These are phyloP conservation scores for Gymnocheta viridis DNA, from an alignment of 2,888 invertebrate genomes.

Conservation along the genomic window DNA sequence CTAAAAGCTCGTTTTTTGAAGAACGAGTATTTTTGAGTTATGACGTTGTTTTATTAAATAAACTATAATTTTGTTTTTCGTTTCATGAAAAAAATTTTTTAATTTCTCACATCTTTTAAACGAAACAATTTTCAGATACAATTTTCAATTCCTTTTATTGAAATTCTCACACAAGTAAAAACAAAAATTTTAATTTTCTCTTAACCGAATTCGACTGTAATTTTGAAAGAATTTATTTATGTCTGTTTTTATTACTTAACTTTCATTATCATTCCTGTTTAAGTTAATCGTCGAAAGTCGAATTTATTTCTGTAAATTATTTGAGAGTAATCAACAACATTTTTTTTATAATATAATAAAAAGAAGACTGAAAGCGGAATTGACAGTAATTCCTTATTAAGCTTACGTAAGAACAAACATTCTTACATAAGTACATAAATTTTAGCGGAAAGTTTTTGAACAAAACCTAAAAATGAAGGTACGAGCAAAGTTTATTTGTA, in stretches of 20 bases:
- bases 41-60: too few relatives aligned
- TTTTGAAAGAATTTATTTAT: too few relatives aligned
- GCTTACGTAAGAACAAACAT: background rate
- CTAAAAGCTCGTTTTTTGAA: too few relatives aligned
- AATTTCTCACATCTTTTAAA: too few relatives aligned
- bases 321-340: background rate
- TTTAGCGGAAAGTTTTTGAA: background rate
- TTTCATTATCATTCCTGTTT: background rate
- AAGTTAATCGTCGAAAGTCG: background rate
- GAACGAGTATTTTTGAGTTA: too few relatives aligned
- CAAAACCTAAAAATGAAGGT: conserved; percentile 30
- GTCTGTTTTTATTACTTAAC: background rate
- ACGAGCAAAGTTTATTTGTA: background rate
- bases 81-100: too few relatives aligned
- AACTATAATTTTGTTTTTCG: too few relatives aligned
- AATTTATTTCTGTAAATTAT: conserved; percentile 9
- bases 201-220: too few relatives aligned
- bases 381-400: background rate
- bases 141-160: too few relatives aligned
- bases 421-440: background rate
- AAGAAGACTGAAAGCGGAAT: background rate
- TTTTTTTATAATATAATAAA: conserved; percentile 9
- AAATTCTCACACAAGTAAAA: too few relatives aligned
- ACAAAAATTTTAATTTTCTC: too few relatives aligned
- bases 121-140: too few relatives aligned